phyloP scores from a whole-genome alignment of 2,888 invertebrate species.

The Chalcis sispes region DNA sequence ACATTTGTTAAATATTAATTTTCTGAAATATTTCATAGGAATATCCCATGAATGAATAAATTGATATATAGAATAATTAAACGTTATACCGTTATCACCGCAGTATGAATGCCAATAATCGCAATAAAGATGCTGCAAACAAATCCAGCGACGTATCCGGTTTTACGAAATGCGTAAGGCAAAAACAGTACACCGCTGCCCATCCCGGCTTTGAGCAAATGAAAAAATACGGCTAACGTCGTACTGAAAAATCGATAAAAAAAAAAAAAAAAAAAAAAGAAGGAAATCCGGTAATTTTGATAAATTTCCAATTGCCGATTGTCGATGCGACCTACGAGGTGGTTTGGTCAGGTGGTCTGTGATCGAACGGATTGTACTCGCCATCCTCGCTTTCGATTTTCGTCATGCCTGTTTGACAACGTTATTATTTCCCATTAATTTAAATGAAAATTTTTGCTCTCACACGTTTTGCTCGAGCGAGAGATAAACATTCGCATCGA shows the following conservation, averaged over 20 bases:
- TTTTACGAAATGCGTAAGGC: constrained; percentile 90
- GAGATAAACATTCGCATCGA: too few species aligned
- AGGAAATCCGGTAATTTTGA: too few species aligned
- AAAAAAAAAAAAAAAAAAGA: too few species aligned
- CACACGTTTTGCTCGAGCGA: too few species aligned
- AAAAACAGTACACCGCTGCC: constrained; percentile 94
- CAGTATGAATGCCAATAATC: constrained; percentile 92
- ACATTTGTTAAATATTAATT: too few species aligned
- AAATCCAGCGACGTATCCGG: constrained; percentile 82
- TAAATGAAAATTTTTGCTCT: not conserved
- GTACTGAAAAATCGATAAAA: constrained; percentile 75
- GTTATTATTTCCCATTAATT: not conserved
- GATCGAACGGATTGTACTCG: constrained; percentile 23
- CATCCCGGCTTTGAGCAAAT: constrained; percentile 93
- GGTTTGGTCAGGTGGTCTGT: constrained; percentile 17
- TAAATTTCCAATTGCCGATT: too few species aligned
- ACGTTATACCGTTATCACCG: constrained; percentile 86
- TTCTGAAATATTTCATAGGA: too few species aligned
- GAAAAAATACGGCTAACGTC: constrained; percentile 88
- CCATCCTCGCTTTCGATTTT: not conserved
- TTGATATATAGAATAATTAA: not conserved
- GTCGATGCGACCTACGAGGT: constrained; percentile 5
- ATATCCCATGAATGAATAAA: constrained; percentile 3
- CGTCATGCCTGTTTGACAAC: not conserved
- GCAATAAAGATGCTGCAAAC: constrained; percentile 30